Base-by-base conservation (phyloP, 2,113 vertebrate genomes). In the Bagarius yarrelli region DNA sequence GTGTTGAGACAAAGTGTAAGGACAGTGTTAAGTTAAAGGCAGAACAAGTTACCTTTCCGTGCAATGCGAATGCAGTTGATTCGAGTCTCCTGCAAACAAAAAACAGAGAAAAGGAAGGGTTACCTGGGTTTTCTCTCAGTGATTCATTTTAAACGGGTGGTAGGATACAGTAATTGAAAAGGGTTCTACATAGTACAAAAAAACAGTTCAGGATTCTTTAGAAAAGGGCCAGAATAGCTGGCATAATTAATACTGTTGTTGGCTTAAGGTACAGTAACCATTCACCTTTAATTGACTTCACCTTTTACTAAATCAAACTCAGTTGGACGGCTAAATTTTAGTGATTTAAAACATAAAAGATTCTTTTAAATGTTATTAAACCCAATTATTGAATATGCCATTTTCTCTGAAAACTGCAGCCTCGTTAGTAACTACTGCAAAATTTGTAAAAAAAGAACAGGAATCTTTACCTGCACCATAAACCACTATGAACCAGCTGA, bases 51-150 rank as follows among this genome's bases (percentile, higher is more conserved):
- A 99, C 97, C 96, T 95, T 99, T 99, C 81, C 95, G 94, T 80
- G 97, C 96, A 0, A 99, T 96, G 80, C 95, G 94, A 74, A 98
- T 90, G 34, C 97, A 99, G 89, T 97, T 99, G 84, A 97, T 93
- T 27, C 95, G 92, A 0, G 94, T 97, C 88, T 98, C 97, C 97
- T 99, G 86, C 0, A 36, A 80, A 76, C 84, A 0, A 77, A n/a
- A 89, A 74, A 87, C 23, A 0, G 30, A 84, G 81, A 87, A 0
- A 81, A 84, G 72, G 55, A 40, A 67, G 69, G 72, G 1, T 55
- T 69, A 53, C 23, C 27, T 27, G 47, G 32, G 78, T 11, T 15
- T 66, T 70, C 72, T 52, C 61, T 36, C 4, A 30, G 27, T 76
- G 21, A 78, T 76, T 59, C 34, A 5, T 32, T 8, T 52, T 15